Percentiles rank a stretch among this genome's conserved stretches.
phyloP scores from a whole-genome alignment of 2,113 vertebrate species.

The Plecotus auritus region DNA sequence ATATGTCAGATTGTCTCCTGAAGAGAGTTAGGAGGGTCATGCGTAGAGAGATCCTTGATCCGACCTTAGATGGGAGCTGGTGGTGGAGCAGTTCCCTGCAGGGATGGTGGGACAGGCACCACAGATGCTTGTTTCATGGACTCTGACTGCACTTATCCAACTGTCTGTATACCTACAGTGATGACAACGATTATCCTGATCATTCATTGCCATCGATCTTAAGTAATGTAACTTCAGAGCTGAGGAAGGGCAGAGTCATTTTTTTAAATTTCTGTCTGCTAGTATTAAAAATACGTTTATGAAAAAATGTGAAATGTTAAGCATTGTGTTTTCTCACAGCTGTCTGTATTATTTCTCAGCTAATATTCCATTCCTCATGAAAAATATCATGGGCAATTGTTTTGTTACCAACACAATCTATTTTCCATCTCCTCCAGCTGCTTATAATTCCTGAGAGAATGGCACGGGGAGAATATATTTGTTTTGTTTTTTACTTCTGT shows the following conservation, averaged over 20 bases:
- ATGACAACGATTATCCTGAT: neutral
- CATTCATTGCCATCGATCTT: neutral
- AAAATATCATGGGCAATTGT: constrained; percentile 49
- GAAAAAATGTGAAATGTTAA: neutral
- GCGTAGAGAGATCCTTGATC: neutral
- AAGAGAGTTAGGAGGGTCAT: neutral
- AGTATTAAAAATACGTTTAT: constrained; percentile 10
- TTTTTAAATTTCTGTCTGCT: neutral
- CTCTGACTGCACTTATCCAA: neutral
- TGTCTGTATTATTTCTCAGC: neutral
- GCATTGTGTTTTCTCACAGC: neutral
- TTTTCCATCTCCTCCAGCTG: constrained; percentile 36
- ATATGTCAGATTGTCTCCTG: too few relatives aligned
- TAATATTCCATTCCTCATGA: constrained; percentile 6
- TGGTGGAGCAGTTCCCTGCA: neutral
- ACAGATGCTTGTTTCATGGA: neutral
- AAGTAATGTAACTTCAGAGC: neutral
- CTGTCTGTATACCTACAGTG: neutral
- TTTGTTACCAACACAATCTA: constrained; percentile 40
- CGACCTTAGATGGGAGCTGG: neutral
- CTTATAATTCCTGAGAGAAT: constrained; percentile 21
- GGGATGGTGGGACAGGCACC: neutral
- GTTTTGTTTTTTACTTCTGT: neutral
- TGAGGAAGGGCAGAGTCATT: neutral
- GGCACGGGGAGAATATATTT: neutral